A percentile compares a stretch with the other conserved stretches of the same genome.
Evolutionary conservation across 2,888 invertebrate genomes (phyloP).

Genomic region (Diploptera punctata): DNA sequence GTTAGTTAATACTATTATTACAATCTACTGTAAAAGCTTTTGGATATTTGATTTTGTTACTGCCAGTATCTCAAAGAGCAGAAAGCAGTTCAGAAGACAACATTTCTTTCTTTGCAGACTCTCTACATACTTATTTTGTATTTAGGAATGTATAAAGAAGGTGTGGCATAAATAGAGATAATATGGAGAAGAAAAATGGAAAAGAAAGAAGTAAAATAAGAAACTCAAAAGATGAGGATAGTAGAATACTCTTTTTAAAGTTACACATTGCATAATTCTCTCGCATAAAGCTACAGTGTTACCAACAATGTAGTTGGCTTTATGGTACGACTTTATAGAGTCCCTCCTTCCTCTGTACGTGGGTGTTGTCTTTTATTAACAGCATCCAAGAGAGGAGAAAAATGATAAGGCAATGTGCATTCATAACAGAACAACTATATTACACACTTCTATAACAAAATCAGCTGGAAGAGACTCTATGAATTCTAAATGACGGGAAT

Average conservation of each 20-base stretch:
- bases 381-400: conserved; percentile 17
- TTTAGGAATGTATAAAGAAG: no score
- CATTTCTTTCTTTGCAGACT: no score
- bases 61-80: no score
- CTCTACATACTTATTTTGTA: no score
- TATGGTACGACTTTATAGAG: background rate
- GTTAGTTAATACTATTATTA: no score
- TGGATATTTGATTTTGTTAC: no score
- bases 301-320: background rate
- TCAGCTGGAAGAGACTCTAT: no score
- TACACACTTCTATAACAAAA: no score
- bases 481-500: no score
- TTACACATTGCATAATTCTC: conserved; percentile 35
- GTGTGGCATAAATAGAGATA: background rate
- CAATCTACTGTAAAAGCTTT: no score
- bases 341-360: background rate
- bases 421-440: background rate
- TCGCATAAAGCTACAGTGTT: conserved; percentile 22
- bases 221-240: conserved; percentile 7
- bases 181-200: background rate
- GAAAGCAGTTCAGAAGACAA: no score
- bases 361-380: conserved; percentile 22
- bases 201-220: background rate
- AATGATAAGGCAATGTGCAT: conserved; percentile 25
- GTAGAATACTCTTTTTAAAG: conserved; percentile 10